Evolutionary conservation across 2,888 invertebrate genomes (phyloP).

Genomic region (Mermis nigrescens): DNA sequence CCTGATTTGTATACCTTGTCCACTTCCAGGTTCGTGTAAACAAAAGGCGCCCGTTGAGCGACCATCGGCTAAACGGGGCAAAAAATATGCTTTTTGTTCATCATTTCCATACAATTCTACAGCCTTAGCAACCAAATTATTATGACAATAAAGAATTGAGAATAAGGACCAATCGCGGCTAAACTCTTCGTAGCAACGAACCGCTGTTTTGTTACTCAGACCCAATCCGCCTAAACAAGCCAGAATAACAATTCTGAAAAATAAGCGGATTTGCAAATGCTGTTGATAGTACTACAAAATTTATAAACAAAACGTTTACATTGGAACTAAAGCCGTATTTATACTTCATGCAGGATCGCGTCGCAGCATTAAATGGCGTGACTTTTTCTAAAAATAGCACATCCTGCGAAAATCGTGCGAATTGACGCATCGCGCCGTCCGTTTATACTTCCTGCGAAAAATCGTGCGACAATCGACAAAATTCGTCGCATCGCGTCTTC

Average conservation of each 20-base stretch:
- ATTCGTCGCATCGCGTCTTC: too few relatives aligned
- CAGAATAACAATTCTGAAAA: too few relatives aligned
- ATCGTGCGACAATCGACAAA: too few relatives aligned
- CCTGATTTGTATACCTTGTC: too few relatives aligned
- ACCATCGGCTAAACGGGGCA: conserved; percentile 11
- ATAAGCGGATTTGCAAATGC: too few relatives aligned
- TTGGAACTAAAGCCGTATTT: neutral
- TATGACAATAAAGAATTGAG: neutral
- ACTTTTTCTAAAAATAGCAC: too few relatives aligned
- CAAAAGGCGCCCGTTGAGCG: conserved; percentile 8
- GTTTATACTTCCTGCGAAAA: too few relatives aligned
- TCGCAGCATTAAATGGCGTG: too few relatives aligned
- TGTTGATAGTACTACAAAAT: too few relatives aligned
- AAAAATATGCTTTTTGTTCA: conserved; percentile 9
- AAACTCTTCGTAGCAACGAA: conserved; percentile 7
- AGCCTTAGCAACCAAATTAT: neutral
- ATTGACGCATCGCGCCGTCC: too few relatives aligned
- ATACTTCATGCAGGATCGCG: too few relatives aligned
- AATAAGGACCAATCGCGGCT: conserved; percentile 9
- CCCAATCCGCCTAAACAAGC: conserved; percentile 11
- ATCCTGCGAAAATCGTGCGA: too few relatives aligned
- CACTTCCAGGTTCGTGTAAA: conserved; percentile 9
- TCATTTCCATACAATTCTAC: conserved; percentile 7
- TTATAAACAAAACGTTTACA: neutral
- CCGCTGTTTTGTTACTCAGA: conserved; percentile 4